Evolutionary conservation across 2,113 vertebrate genomes (phyloP), one percentile per base, ranked within the genome.

Genomic region (Podilymbus podiceps): DNA sequence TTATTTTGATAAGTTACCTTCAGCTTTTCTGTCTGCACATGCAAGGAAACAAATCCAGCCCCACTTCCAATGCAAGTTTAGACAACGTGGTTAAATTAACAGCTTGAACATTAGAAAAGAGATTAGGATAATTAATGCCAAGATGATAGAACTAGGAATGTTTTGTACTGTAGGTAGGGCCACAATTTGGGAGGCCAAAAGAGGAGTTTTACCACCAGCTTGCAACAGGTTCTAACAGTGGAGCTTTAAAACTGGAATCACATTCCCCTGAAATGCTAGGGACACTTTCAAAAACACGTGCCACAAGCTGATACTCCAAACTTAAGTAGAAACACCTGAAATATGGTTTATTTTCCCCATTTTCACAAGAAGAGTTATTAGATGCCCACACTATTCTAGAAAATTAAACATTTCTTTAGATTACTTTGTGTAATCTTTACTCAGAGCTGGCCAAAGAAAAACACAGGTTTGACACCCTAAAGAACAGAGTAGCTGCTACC

Each of bases 111-210:
- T 95, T 97, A 97, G 92, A 97, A 97, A 97, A 97, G 96, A 98
- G 97, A 98, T 98, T 98, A 98, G 84, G 95, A 93, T 98, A 98
- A 98, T 97, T 97, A 98, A 98, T 98, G 98, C 97, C 98, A 98
- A 98, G 97, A 97, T 98, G 97, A 97, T 96, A 97, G 97, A 98
- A 97, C 91, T 89, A 96, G 92, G 97, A 97, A 96, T 98, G 97
- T 97, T 97, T 96, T 97, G 92, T 97, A 97, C 86, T 96, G 93
- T 95, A 97, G 97, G 98, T 88, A 96, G 97, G 97, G 97, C 98
- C 91, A 98, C 96, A 97, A 68, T 97, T 96, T 98, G 96, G 97
- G 96, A 98, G 97, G 97, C 97, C 97, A 97, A 97, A 98, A 93
- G 94, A 97, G 96, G 96, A 97, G 87, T 94, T 96, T 96, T 97